Evolutionary conservation across 2,113 vertebrate genomes (phyloP), one percentile per base, ranked within the genome.

Genomic region (Chionomys nivalis): DNA sequence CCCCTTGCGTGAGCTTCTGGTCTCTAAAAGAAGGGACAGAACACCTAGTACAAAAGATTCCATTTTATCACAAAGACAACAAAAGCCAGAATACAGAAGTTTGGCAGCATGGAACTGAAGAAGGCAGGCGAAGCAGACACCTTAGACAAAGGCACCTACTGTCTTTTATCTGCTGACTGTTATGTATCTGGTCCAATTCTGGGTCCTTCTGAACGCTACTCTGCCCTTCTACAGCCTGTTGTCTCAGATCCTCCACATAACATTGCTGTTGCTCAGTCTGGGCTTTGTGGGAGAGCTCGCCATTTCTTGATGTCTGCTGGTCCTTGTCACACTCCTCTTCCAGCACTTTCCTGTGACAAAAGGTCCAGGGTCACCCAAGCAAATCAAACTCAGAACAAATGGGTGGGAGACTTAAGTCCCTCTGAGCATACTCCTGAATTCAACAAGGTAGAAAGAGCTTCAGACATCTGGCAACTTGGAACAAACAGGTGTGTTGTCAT

Each of bases 181-280:
- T 98, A 33, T 95, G 94, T 5, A 98, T 98, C 97, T 99, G 99
- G 93, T 99, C 99, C 58, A 98, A 98, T 90, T 99, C 98, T 94
- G 99, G 98, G 75, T 99, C 99, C 96, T 2, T 98, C 91, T 99
- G 99, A 65, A 98, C 98, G 97, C 97, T 97, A 94, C 98, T 98
- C 96, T 99, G 99, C 95, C 99, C 99, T 88, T 94, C 97, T 94
- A 98, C 98, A 89, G 99, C 99, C 96, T 99, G 99, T 89, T 99
- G 98, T 68, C 98, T 98, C 96, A 99, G 98, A 96, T 98, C 98
- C 94, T 99, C 98, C 95, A 99, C 98, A 2, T 98, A 99, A 65
- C 97, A 92, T 97, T 99, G 99, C 97, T 99, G 99, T 92, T 96
- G 97, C 78, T 98, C 97, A 97, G 98, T 93, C 97, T 97, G 86